A percentile compares a stretch with the other conserved stretches of the same genome.
Evolutionary conservation across 2,888 invertebrate species (phyloP).

Genomic region (Andricus quercusramuli): DNA sequence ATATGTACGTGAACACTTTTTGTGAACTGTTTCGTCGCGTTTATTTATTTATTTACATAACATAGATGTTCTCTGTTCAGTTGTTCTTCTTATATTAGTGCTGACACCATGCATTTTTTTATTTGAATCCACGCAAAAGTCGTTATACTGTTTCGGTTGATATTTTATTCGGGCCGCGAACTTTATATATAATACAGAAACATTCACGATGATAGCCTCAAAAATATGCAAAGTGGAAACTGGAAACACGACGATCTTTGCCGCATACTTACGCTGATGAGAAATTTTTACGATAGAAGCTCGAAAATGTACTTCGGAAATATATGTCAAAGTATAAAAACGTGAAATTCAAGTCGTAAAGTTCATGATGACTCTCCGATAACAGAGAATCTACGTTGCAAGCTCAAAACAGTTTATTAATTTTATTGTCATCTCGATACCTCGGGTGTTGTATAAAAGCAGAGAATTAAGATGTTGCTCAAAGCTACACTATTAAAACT

Average conservation of each 20-base stretch:
- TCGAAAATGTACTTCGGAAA: constrained; percentile 16
- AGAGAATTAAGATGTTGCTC: not conserved
- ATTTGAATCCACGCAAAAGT: not conserved
- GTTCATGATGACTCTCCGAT: constrained; percentile 13
- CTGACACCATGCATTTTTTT: not conserved
- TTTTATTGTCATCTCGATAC: not conserved
- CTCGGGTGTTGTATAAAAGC: too few species aligned
- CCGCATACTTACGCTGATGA: not conserved
- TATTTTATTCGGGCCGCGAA: not conserved
- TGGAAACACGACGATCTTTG: not conserved
- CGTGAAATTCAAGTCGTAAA: constrained; percentile 20
- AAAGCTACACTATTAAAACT: not conserved
- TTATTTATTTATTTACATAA: not conserved
- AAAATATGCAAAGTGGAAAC: constrained; percentile 3
- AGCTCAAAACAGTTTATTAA: constrained; percentile 2
- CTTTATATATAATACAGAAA: not conserved
- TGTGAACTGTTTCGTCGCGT: not conserved
- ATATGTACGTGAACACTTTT: not conserved
- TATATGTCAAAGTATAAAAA: constrained; percentile 25
- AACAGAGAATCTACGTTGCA: not conserved
- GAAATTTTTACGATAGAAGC: constrained; percentile 27
- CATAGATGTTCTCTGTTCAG: not conserved
- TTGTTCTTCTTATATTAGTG: not conserved
- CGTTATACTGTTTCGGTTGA: not conserved
- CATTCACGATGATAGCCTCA: constrained; percentile 13